A percentile compares a stretch with the other conserved stretches of the same genome.
Conservation (phyloP, 1,140 invertebrate genomes). For the Nebria ingens region DNA sequence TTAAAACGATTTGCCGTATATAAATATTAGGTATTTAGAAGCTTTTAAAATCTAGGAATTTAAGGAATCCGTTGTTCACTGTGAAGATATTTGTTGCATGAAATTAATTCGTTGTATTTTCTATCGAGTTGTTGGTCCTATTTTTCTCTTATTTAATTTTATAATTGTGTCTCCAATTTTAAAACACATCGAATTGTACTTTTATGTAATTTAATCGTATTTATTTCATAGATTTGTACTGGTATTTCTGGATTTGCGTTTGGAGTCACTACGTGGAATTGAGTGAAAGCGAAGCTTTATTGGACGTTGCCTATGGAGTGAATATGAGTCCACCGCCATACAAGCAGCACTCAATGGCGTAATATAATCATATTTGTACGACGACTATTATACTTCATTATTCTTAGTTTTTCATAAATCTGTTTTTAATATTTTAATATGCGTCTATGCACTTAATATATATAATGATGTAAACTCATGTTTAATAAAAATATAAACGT, state of each 20-base stretch:
- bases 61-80: too few relatives aligned
- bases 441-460: too few relatives aligned
- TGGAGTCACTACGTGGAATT: constrained; percentile 1
- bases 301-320: too few relatives aligned
- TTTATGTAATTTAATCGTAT: not conserved
- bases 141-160: not conserved
- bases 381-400: too few relatives aligned
- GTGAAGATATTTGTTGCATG: too few relatives aligned
- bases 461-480: too few relatives aligned
- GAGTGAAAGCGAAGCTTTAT: not conserved
- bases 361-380: constrained; percentile 1
- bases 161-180: not conserved
- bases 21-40: not conserved
- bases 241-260: not conserved
- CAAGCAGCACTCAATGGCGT: not conserved
- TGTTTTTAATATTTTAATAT: too few relatives aligned
- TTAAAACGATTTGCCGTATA: not conserved
- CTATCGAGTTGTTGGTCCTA: not conserved
- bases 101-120: not conserved
- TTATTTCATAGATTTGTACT: not conserved
- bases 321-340: not conserved
- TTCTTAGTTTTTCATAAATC: too few relatives aligned
- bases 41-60: not conserved
- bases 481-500: too few relatives aligned
- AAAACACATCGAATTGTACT: too few relatives aligned